Conservation (phyloP, 2,797 vertebrate species). For the Cynodonichthys magdalenae region DNA sequence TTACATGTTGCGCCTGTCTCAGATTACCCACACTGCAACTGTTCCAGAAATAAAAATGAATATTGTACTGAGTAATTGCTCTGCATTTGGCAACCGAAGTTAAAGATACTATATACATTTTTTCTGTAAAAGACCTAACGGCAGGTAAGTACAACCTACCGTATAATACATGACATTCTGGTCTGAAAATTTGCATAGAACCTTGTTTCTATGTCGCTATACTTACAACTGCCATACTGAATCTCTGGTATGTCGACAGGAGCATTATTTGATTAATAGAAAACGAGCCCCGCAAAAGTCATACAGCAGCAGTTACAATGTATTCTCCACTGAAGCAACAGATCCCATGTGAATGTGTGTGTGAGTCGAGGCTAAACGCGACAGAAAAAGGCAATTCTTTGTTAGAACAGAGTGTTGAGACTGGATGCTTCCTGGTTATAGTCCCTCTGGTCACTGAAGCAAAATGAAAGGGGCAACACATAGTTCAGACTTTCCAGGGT, state of each 20-base stretch:
- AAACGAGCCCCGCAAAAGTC: slow-evolving; percentile 65
- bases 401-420: slow-evolving; percentile 62
- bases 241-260: slow-evolving; percentile 69
- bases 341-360: slow-evolving; percentile 60
- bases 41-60: slow-evolving; percentile 59
- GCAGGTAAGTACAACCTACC: slow-evolving; percentile 74
- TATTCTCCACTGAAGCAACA: slow-evolving; percentile 67
- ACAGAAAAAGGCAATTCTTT: slow-evolving; percentile 80
- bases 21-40: slow-evolving; percentile 54
- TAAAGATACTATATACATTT: slow-evolving; percentile 78
- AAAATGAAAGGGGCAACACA: slow-evolving; percentile 86
- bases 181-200: slow-evolving; percentile 85
- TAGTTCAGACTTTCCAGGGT: slow-evolving; percentile 87
- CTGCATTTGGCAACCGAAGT: slow-evolving; percentile 75
- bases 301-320: slow-evolving; percentile 68
- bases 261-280: slow-evolving; percentile 68
- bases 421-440: slow-evolving; percentile 75
- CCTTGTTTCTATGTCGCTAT: slow-evolving; percentile 80
- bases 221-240: slow-evolving; percentile 73
- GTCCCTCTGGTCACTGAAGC: slow-evolving; percentile 80
- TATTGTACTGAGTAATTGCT: slow-evolving; percentile 62
- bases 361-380: slow-evolving; percentile 70
- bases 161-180: slow-evolving; percentile 78
- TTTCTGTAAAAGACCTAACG: slow-evolving; percentile 65
- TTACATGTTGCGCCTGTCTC: slow-evolving; percentile 53